Percentiles rank a stretch among this genome's conserved stretches.
phyloP scores from a whole-genome alignment of 2,888 invertebrate species.

The Ethmia dodecea region DNA sequence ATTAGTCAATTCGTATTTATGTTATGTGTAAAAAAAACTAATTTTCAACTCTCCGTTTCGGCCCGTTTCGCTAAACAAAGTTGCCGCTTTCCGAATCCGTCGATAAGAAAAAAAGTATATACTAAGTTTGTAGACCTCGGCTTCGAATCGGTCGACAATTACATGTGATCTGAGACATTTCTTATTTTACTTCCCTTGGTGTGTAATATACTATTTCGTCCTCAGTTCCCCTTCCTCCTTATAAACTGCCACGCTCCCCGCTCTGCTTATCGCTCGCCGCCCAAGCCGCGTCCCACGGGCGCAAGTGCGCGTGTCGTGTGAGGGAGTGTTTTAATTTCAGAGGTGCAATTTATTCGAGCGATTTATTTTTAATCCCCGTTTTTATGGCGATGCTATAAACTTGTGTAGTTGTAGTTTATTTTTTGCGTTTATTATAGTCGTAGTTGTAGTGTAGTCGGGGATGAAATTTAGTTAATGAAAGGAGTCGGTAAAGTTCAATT shows the following conservation, averaged over 20 bases:
- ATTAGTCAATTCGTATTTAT: no score
- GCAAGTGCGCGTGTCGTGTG: constrained; percentile 66
- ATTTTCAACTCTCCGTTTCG: no score
- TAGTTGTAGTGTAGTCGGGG: constrained; percentile 1
- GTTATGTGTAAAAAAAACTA: no score
- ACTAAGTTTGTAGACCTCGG: no score
- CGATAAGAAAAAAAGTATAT: no score
- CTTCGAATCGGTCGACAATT: no score
- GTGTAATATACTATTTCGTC: no score
- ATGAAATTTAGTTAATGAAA: neutral
- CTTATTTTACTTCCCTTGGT: no score
- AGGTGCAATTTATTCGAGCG: constrained; percentile 77
- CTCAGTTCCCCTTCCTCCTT: no score
- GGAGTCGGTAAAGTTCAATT: neutral
- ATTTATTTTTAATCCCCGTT: constrained; percentile 78
- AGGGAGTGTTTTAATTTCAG: constrained; percentile 76
- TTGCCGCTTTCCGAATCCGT: no score
- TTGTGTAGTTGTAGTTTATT: constrained; percentile 62
- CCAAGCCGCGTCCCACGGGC: constrained; percentile 25
- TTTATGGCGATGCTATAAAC: constrained; percentile 74
- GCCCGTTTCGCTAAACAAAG: no score
- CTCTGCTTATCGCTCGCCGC: constrained; percentile 20
- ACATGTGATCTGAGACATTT: no score
- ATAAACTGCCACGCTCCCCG: constrained; percentile 22
- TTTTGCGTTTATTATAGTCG: constrained; percentile 32